Evolutionary conservation across 2,888 invertebrate genomes (phyloP).

Genomic region (Brachynemurus nebulosus): DNA sequence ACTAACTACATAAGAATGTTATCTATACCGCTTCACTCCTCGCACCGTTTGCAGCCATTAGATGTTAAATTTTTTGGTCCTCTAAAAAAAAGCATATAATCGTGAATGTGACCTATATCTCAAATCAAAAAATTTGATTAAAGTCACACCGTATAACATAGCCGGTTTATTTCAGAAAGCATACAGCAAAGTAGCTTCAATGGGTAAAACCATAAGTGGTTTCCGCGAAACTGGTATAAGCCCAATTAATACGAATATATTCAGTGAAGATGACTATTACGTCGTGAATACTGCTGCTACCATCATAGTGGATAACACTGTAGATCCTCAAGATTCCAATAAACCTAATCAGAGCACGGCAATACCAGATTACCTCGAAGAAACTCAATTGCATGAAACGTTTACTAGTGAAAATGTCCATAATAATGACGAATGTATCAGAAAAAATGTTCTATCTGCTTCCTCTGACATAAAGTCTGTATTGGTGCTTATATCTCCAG

Average conservation of each 20-base stretch:
- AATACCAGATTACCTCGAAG: too few relatives aligned
- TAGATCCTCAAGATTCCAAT: too few relatives aligned
- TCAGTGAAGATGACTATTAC: neutral
- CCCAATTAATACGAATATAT: constrained; percentile 1
- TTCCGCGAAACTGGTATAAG: constrained; percentile 4
- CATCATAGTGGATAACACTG: too few relatives aligned
- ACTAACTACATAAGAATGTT: neutral
- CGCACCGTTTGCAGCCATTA: constrained; percentile 6
- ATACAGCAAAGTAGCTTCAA: constrained; percentile 7
- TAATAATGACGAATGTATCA: too few relatives aligned
- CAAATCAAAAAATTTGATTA: constrained; percentile 5
- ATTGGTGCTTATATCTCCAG: neutral
- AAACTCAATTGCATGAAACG: too few relatives aligned
- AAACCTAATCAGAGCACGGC: too few relatives aligned
- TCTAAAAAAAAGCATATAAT: constrained; percentile 3
- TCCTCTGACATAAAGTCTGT: too few relatives aligned
- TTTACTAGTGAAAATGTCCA: too few relatives aligned
- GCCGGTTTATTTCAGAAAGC: constrained; percentile 10
- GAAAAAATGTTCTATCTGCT: too few relatives aligned
- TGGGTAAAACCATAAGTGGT: constrained; percentile 5
- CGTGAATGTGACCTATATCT: constrained; percentile 8
- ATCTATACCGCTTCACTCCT: neutral
- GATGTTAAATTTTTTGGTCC: constrained; percentile 9
- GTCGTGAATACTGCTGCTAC: neutral
- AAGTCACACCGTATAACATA: constrained; percentile 9